phyloP scores from a whole-genome alignment of 2,888 invertebrate species.

The Apotomis capreana region DNA sequence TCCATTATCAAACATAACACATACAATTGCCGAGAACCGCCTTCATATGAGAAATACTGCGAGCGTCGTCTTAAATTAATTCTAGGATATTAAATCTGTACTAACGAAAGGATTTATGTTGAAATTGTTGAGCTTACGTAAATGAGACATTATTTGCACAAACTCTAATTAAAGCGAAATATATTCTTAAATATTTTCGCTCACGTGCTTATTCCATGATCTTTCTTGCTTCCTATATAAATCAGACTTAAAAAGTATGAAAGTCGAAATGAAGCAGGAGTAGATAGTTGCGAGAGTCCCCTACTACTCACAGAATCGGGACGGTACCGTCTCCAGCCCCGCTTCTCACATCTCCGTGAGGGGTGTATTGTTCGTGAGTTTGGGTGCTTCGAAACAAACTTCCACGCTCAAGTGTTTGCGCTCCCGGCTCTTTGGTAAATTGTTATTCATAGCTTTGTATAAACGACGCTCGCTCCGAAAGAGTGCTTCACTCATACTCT shows the following conservation, averaged over 20 bases:
- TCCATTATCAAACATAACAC: slow-evolving; percentile 40
- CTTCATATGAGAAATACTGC: slow-evolving; percentile 25
- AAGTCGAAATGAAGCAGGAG: background rate
- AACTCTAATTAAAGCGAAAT: background rate
- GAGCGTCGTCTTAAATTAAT: slow-evolving; percentile 33
- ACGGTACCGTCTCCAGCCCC: slow-evolving; percentile 34
- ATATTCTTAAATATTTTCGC: too few species aligned
- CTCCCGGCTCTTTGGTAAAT: slow-evolving; percentile 79
- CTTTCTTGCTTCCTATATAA: too few species aligned
- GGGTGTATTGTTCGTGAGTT: slow-evolving; percentile 75
- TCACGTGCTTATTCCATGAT: too few species aligned
- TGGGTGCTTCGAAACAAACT: slow-evolving; percentile 80
- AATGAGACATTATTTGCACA: background rate
- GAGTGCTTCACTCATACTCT: slow-evolving; percentile 77
- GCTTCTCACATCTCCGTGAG: slow-evolving; percentile 64
- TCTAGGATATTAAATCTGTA: slow-evolving; percentile 29
- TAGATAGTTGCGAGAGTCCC: background rate
- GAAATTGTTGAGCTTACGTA: slow-evolving; percentile 14
- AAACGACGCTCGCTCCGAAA: slow-evolving; percentile 72
- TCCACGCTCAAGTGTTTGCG: slow-evolving; percentile 78
- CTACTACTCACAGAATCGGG: background rate
- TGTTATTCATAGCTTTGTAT: slow-evolving; percentile 82
- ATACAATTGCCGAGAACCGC: slow-evolving; percentile 28
- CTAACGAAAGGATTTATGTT: slow-evolving; percentile 28
- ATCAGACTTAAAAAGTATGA: background rate